Conservation (phyloP, 1,140 invertebrate species). For the Varroa destructor region DNA sequence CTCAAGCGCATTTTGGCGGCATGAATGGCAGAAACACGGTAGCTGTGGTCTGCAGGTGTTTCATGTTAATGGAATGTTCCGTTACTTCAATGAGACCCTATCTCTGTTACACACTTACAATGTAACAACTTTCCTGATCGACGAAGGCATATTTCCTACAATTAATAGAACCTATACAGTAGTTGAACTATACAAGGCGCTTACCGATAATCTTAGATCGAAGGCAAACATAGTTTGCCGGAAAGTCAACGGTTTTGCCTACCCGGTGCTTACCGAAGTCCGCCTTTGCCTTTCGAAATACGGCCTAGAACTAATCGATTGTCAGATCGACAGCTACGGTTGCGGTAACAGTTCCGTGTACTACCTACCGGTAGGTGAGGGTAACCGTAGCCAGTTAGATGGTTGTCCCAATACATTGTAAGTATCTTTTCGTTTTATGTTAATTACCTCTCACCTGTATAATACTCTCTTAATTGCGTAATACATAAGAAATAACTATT, state of each 20-base stretch:
- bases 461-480: background rate
- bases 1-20: background rate
- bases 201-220: background rate
- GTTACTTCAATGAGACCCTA: background rate
- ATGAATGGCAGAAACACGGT: conserved; percentile 20
- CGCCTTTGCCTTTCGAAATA: conserved; percentile 3
- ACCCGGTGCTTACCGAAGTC: conserved; percentile 12
- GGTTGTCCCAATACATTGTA: background rate
- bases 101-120: background rate
- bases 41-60: background rate
- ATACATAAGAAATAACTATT: too few species aligned
- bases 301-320: background rate
- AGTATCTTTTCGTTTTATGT: conserved; percentile 14
- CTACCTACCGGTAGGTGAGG: conserved; percentile 1
- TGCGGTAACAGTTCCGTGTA: background rate
- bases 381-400: background rate
- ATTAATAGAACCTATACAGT: background rate
- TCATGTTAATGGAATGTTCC: background rate
- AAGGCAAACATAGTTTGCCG: conserved; percentile 19
- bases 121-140: conserved; percentile 4
- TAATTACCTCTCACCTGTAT: conserved; percentile 2
- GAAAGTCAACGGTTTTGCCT: conserved; percentile 4
- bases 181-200: background rate
- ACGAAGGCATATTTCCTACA: background rate
- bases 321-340: background rate